phyloP scores from a whole-genome alignment of 2,113 vertebrate species.

The Symphodus melops region DNA sequence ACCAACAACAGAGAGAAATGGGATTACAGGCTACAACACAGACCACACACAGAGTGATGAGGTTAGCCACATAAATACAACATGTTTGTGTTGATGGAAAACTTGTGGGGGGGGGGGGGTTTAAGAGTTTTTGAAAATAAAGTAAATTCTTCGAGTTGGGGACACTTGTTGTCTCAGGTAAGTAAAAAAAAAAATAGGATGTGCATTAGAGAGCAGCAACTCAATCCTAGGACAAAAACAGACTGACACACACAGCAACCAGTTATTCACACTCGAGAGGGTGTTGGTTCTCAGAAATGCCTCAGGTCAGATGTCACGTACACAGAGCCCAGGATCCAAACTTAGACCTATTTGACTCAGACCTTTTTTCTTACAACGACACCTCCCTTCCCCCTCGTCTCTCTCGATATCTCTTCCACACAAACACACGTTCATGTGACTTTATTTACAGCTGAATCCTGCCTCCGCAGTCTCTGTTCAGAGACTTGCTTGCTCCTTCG shows the following conservation, averaged over 20 bases:
- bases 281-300: slow-evolving; percentile 77
- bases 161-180: not conserved
- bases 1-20: slow-evolving; percentile 49
- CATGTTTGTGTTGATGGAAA: slow-evolving; percentile 1
- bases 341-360: slow-evolving; percentile 54
- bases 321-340: slow-evolving; percentile 72
- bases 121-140: not conserved
- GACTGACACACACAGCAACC: slow-evolving; percentile 7
- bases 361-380: slow-evolving; percentile 33
- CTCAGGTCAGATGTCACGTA: slow-evolving; percentile 76
- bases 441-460: slow-evolving; percentile 29
- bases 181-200: slow-evolving; percentile 7
- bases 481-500: slow-evolving; percentile 3
- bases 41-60: slow-evolving; percentile 41
- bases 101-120: not conserved
- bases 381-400: not conserved
- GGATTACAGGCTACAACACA: slow-evolving; percentile 28
- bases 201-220: slow-evolving; percentile 1
- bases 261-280: slow-evolving; percentile 71
- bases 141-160: not conserved
- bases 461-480: not conserved
- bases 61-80: not conserved
- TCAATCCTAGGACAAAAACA: slow-evolving; percentile 13
- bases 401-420: slow-evolving; percentile 26
- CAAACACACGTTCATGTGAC: slow-evolving; percentile 59